Percentiles rank a stretch among this genome's conserved stretches.
Evolutionary conservation across 2,888 invertebrate genomes (phyloP).

Genomic region (Cryptocephalus primarius): DNA sequence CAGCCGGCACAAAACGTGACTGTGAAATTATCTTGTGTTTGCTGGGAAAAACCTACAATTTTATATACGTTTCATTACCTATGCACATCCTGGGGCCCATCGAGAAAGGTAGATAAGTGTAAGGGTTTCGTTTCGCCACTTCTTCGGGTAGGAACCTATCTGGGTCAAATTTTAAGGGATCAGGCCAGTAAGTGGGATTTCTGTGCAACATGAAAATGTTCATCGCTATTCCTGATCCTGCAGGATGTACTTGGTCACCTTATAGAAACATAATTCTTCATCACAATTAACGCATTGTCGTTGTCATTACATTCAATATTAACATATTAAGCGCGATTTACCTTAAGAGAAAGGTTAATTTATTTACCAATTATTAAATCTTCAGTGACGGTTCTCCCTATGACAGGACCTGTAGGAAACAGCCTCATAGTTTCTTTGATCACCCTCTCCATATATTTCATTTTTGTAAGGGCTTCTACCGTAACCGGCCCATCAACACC

Average conservation of each 20-base stretch:
- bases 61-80: conserved; percentile 28
- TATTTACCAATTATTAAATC: conserved; percentile 10
- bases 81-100: conserved; percentile 42
- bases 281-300: not conserved
- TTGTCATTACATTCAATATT: not conserved
- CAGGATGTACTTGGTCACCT: conserved; percentile 20
- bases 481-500: conserved; percentile 6
- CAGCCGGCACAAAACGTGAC: not conserved
- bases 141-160: conserved; percentile 46
- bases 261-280: not conserved
- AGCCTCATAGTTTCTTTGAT: conserved; percentile 19
- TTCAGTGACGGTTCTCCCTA: conserved; percentile 5
- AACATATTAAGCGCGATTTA: no score
- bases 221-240: conserved; percentile 33
- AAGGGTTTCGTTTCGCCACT: conserved; percentile 35
- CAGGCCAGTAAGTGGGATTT: conserved; percentile 43
- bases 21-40: not conserved
- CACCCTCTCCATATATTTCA: conserved; percentile 17
- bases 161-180: conserved; percentile 46
- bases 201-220: conserved; percentile 37
- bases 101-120: conserved; percentile 41
- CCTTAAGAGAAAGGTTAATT: no score
- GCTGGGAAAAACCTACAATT: not conserved
- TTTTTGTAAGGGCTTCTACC: conserved; percentile 10
- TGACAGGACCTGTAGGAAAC: conserved; percentile 14